Base-by-base conservation (phyloP, 1,140 invertebrate species). In the Drosophila paulistorum region DNA sequence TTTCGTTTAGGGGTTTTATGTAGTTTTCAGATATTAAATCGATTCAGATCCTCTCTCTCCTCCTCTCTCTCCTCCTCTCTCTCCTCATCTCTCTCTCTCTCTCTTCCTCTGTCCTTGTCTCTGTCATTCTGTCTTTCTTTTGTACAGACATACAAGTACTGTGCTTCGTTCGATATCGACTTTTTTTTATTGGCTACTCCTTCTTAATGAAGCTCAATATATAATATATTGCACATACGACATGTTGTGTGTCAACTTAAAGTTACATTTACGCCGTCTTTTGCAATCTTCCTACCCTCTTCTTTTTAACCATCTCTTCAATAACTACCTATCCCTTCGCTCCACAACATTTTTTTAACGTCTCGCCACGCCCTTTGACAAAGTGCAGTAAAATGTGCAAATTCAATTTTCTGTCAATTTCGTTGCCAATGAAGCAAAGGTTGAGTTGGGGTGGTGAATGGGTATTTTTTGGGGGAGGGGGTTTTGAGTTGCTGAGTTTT, bases 301-400 rank as follows among this genome's bases (percentile, higher is more conserved):
- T 48, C 14, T 7, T 9, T 9, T 17, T 20, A 9, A 17, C 17
- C 45, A 7, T 4, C 13, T 30, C 13, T 1, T 42, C 30, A n/a
- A 3, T 14, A 5, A 26, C 35, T 7, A 7, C 7, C 26, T 7
- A 20, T 7, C 17, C 37, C 3, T 5, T 20, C 7, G 13, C 7
- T 11, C 7, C 26, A n/a, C 26, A 42, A 20, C 10, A 13, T n/a
- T 7, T 14, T 9, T 9, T 5, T 7, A 9, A 10, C 23, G 57
- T 45, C 35, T 35, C n/a, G 11, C 42, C 61, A 20, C 37, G 30
- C 37, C 42, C 76, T 61, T 71, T 79, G 69, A 78, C 64, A 74
- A 81, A 81, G 66, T 85, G 83, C 83, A 86, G 76, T 69, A 86
- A 86, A 77, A 86, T 87, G 83, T 86, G 84, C 76, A 86, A 86